Evolutionary conservation across 2,888 invertebrate genomes (phyloP).

Genomic region (Leucozona laternaria): DNA sequence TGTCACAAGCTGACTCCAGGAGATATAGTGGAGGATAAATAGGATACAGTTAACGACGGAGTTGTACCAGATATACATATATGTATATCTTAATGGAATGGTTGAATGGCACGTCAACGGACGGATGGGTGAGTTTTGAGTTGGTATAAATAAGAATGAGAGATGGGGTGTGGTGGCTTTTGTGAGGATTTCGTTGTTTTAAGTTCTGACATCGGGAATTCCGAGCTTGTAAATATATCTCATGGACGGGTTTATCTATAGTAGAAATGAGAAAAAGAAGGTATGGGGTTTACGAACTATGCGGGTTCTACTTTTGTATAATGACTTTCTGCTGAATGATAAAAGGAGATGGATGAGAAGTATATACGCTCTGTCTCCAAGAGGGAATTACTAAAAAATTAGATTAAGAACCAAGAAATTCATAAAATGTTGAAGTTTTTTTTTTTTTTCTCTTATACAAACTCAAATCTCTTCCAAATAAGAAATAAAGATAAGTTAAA

Average conservation of each 20-base stretch:
- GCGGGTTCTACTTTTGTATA: constrained; percentile 54
- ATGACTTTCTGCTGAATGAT: constrained; percentile 60
- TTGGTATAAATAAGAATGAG: not conserved
- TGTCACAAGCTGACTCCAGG: constrained; percentile 60
- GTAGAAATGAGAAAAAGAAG: not conserved
- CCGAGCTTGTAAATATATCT: not conserved
- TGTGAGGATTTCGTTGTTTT: constrained; percentile 70
- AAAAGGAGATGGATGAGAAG: constrained; percentile 41
- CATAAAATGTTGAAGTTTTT: not conserved
- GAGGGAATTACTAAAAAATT: not conserved
- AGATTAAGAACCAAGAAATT: constrained; percentile 6
- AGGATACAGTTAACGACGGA: constrained; percentile 5
- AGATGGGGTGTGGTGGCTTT: constrained; percentile 41
- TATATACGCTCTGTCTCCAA: not conserved
- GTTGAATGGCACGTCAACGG: constrained; percentile 52
- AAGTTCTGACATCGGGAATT: constrained; percentile 53
- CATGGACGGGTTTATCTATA: not conserved
- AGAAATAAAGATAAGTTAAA: not conserved
- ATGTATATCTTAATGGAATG: no score
- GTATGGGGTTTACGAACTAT: constrained; percentile 1
- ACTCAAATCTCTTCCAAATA: not conserved
- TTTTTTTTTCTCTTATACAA: not conserved
- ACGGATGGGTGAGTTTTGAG: constrained; percentile 6
- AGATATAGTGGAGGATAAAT: not conserved
- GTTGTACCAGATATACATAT: constrained; percentile 1